These are phyloP conservation scores for Drosophila putrida DNA, from an alignment of 2,888 invertebrate species.

Conservation along the genomic window DNA sequence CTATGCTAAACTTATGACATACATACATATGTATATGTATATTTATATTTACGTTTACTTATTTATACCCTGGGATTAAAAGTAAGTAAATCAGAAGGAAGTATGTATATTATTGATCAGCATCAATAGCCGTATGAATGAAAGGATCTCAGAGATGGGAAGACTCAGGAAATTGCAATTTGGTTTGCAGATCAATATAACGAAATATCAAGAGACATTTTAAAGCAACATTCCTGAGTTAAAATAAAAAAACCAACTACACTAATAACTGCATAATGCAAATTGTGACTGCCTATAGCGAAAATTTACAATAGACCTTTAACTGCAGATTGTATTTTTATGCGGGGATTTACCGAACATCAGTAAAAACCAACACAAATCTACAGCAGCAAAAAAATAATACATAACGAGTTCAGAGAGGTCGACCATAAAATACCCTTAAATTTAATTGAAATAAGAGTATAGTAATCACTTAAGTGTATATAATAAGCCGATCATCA, in stretches of 20 bases:
- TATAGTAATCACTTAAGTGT: neutral
- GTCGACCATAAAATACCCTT: neutral
- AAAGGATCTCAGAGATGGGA: no score
- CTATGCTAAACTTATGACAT: conserved; percentile 9
- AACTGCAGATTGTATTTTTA: neutral
- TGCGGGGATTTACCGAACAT: neutral
- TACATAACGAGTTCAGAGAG: neutral
- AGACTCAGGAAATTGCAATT: no score
- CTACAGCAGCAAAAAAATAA: neutral
- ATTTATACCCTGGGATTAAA: neutral
- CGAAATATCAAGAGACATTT: no score
- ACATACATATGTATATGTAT: neutral
- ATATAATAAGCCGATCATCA: neutral
- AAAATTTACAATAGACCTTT: neutral
- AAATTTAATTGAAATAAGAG: neutral
- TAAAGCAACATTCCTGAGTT: no score
- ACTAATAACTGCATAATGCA: neutral
- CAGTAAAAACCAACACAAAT: neutral
- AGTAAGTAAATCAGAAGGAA: no score
- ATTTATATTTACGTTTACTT: no score
- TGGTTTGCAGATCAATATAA: no score
- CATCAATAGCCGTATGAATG: no score
- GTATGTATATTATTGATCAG: no score
- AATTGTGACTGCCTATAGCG: neutral
- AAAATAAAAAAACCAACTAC: neutral